Percentiles rank a stretch among this genome's conserved stretches.
phyloP scores from a whole-genome alignment of 2,888 invertebrate genomes.

The Quadroppia sp. region DNA sequence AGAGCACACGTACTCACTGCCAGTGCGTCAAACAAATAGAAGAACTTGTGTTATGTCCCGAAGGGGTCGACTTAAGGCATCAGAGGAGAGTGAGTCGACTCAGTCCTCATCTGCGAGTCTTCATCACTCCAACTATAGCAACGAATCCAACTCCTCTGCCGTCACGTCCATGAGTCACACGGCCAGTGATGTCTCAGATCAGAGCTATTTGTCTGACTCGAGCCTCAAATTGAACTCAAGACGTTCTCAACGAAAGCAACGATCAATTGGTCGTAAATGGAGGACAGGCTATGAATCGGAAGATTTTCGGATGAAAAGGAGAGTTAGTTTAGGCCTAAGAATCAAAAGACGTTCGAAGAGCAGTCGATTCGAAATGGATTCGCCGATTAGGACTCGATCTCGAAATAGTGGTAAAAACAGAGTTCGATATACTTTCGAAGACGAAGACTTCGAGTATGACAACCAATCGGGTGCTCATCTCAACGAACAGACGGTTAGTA shows the following conservation, averaged over 20 bases:
- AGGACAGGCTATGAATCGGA: background rate
- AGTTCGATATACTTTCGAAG: background rate
- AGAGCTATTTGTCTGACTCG: slow-evolving; percentile 4
- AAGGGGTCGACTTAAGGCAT: background rate
- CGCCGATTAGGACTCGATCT: background rate
- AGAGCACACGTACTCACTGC: slow-evolving; percentile 1
- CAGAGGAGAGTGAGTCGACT: slow-evolving; percentile 6
- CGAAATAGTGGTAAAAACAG: background rate
- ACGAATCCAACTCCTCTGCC: background rate
- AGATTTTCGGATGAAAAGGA: too few species aligned
- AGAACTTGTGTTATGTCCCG: background rate
- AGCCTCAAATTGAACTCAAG: background rate
- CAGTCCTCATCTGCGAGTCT: background rate
- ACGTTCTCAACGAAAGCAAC: background rate
- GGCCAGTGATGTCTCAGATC: background rate
- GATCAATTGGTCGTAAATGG: too few species aligned
- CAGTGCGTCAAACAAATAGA: background rate
- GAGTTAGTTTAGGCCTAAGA: slow-evolving; percentile 4
- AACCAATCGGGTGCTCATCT: background rate
- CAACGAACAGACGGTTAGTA: slow-evolving; percentile 2
- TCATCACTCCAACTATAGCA: slow-evolving; percentile 7
- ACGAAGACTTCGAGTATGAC: slow-evolving; percentile 20
- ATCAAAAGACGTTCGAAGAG: too few species aligned
- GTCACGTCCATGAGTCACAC: background rate
- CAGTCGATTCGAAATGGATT: background rate